A percentile compares a stretch with the other conserved stretches of the same genome.
Conservation (phyloP, 2,797 vertebrate genomes). For the Meda fulgida region DNA sequence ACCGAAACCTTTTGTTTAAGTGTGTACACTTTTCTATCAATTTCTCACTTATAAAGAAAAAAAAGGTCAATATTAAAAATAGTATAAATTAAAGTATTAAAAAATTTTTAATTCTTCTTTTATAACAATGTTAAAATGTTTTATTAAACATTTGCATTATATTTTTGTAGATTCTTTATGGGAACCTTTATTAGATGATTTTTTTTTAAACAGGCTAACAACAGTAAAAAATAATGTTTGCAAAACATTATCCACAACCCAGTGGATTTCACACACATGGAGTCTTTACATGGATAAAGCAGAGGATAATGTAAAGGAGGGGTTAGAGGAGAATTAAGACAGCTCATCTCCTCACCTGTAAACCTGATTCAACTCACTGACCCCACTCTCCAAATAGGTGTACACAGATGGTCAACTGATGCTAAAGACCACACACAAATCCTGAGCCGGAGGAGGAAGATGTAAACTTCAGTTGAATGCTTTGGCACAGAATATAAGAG, state of each 20-base stretch:
- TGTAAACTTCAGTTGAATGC: slow-evolving; percentile 17
- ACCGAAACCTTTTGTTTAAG: not conserved
- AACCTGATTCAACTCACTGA: slow-evolving; percentile 45
- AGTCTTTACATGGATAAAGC: slow-evolving; percentile 25
- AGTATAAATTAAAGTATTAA: too few species aligned
- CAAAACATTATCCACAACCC: not conserved
- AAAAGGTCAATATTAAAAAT: too few species aligned
- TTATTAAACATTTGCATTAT: too few species aligned
- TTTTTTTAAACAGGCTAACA: not conserved
- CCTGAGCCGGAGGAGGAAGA: slow-evolving; percentile 7
- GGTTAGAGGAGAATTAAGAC: slow-evolving; percentile 45
- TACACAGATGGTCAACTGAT: slow-evolving; percentile 49
- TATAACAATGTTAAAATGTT: too few species aligned
- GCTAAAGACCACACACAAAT: slow-evolving; percentile 50
- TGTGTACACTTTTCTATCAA: too few species aligned
- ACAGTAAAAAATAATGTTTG: too few species aligned
- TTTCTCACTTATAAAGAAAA: too few species aligned
- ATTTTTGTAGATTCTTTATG: too few species aligned
- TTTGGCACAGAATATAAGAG: slow-evolving; percentile 26
- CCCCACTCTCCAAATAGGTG: slow-evolving; percentile 33
- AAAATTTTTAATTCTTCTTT: too few species aligned
- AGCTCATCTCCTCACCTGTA: slow-evolving; percentile 50
- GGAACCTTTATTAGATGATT: too few species aligned
- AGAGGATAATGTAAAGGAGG: slow-evolving; percentile 36
- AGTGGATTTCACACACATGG: slow-evolving; percentile 33